Percentiles rank a stretch among this genome's conserved stretches.
phyloP scores from a whole-genome alignment of 2,113 vertebrate genomes.

The Chionomys nivalis region DNA sequence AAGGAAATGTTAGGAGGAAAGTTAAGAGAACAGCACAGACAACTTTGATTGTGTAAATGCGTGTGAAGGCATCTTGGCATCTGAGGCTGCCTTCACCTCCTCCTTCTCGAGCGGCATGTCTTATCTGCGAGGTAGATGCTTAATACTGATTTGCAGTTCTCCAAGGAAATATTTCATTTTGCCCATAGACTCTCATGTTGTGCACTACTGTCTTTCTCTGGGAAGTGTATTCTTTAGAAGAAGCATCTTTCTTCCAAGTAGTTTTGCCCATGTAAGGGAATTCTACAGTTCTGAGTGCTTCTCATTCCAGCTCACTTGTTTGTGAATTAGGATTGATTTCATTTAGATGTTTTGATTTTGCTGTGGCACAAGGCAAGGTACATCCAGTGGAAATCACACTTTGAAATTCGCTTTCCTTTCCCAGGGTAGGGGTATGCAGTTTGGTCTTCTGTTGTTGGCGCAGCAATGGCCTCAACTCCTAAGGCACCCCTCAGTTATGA shows the following conservation, averaged over 20 bases:
- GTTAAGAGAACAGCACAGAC: not conserved
- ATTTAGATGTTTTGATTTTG: not conserved
- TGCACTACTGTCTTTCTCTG: not conserved
- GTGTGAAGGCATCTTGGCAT: not conserved
- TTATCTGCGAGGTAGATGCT: conserved; percentile 10
- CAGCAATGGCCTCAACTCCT: not conserved
- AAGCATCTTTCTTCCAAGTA: not conserved
- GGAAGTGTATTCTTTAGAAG: not conserved
- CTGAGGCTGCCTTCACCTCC: not conserved
- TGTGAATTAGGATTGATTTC: not conserved
- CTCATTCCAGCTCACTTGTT: conserved; percentile 1
- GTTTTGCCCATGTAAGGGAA: not conserved
- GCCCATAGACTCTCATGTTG: not conserved
- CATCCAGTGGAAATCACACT: not conserved
- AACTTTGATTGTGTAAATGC: not conserved
- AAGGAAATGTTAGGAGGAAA: not conserved
- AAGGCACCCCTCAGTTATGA: not conserved
- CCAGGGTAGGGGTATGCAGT: not conserved
- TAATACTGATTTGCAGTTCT: conserved; percentile 14
- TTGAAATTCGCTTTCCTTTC: not conserved
- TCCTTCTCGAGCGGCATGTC: not conserved
- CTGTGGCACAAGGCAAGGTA: not conserved
- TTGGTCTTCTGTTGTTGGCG: not conserved
- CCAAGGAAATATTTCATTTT: not conserved
- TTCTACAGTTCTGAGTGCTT: not conserved